Percentiles rank a stretch among this genome's conserved stretches.
Conservation (phyloP, 92 coral and sea anemone species). For the Actinernus sp. region DNA sequence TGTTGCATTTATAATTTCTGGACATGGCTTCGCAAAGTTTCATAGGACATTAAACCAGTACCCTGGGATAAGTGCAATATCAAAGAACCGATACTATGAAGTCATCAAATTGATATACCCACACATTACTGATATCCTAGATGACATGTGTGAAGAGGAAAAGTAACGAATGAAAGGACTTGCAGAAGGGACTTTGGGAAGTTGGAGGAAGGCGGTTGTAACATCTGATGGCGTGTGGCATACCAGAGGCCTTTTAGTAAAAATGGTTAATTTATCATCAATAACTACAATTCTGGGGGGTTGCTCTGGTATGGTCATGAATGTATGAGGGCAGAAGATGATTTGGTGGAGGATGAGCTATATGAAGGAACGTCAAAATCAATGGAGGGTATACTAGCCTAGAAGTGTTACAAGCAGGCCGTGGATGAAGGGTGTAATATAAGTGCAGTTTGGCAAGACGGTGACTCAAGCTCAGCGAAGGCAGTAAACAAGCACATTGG, state of each 20-base stretch:
- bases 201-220: slow-evolving; percentile 54
- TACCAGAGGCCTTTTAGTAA: slow-evolving; percentile 53
- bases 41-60: too few species aligned
- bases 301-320: too few species aligned
- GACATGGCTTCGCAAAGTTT: slow-evolving; percentile 54
- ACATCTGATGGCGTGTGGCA: slow-evolving; percentile 81
- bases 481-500: slow-evolving; percentile 3
- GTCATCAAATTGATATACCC: slow-evolving; percentile 32
- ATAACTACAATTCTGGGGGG: too few species aligned
- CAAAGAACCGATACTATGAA: slow-evolving; percentile 49
- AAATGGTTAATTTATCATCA: too few species aligned
- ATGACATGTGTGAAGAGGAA: too few species aligned
- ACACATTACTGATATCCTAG: too few species aligned
- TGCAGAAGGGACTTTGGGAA: slow-evolving; percentile 18
- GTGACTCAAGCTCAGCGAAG: slow-evolving; percentile 17
- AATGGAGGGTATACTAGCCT: slow-evolving; percentile 44
- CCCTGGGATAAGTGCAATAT: slow-evolving; percentile 20
- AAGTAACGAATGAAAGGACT: slow-evolving; percentile 38
- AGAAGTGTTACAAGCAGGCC: slow-evolving; percentile 27
- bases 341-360: too few species aligned
- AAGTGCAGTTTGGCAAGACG: slow-evolving; percentile 34
- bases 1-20: too few species aligned
- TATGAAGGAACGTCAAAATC: slow-evolving; percentile 45
- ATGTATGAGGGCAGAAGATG: too few species aligned
- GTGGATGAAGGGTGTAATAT: slow-evolving; percentile 27